phyloP scores from a whole-genome alignment of 2,113 vertebrate genomes.

The Nibea coibor region DNA sequence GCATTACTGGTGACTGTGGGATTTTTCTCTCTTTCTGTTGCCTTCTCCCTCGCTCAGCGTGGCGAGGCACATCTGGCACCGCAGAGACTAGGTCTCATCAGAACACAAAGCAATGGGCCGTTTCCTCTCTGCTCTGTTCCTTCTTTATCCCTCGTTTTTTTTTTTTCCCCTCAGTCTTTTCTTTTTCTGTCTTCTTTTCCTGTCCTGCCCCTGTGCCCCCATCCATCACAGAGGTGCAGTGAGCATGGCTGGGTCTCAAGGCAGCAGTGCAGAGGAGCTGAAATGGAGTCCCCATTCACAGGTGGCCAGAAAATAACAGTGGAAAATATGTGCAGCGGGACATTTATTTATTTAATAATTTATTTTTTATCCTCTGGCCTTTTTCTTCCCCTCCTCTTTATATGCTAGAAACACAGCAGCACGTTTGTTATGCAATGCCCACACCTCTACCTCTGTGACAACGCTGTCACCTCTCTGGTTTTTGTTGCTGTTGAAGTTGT shows the following conservation, averaged over 20 bases:
- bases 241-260: slow-evolving; percentile 44
- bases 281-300: slow-evolving; percentile 60
- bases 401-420: background rate
- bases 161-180: background rate
- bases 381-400: background rate
- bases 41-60: slow-evolving; percentile 28
- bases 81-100: slow-evolving; percentile 39
- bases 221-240: slow-evolving; percentile 60
- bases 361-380: background rate
- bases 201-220: slow-evolving; percentile 17
- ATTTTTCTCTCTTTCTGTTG: slow-evolving; percentile 50
- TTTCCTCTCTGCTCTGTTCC: slow-evolving; percentile 34
- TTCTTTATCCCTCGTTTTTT: slow-evolving; percentile 26
- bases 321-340: slow-evolving; percentile 6
- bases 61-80: slow-evolving; percentile 67
- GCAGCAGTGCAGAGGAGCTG: slow-evolving; percentile 46
- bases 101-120: slow-evolving; percentile 43
- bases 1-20: slow-evolving; percentile 60
- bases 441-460: slow-evolving; percentile 1
- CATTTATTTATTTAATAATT: no score
- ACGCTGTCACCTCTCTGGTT: background rate
- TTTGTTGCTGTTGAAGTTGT: slow-evolving; percentile 3
- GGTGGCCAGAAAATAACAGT: slow-evolving; percentile 4
- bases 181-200: slow-evolving; percentile 24
- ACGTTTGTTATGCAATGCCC: background rate